These are phyloP conservation scores for Balearica regulorum DNA, from an alignment of 2,797 vertebrate genomes.

Conservation along the genomic window DNA sequence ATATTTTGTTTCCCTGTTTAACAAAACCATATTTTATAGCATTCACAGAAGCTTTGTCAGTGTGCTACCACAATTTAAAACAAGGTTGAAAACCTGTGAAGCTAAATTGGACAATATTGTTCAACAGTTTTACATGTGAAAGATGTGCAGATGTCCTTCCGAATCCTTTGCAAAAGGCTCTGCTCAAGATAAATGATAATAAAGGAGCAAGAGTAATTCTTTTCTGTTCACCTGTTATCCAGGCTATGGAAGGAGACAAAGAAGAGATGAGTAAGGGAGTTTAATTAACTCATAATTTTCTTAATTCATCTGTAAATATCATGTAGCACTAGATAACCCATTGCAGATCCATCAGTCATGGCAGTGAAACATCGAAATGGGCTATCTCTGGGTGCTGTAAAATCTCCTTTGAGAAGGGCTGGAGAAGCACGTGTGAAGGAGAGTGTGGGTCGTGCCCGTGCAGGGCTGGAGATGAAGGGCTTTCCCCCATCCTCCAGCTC, in stretches of 20 bases:
- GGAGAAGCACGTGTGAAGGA: accelerated
- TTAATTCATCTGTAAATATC: background rate
- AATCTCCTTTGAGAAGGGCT: background rate
- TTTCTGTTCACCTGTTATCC: background rate
- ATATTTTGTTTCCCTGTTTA: background rate
- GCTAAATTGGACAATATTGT: slow-evolving; percentile 2
- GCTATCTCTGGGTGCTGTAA: background rate
- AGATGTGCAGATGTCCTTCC: background rate
- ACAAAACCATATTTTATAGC: slow-evolving; percentile 39
- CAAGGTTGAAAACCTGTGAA: slow-evolving; percentile 31
- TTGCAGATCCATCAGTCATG: background rate
- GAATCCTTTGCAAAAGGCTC: background rate
- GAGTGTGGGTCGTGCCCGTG: background rate
- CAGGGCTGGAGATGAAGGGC: background rate
- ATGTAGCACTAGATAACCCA: background rate
- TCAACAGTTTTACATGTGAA: background rate
- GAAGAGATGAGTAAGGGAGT: background rate
- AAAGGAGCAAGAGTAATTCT: background rate
- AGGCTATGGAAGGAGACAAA: background rate
- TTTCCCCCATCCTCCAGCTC: background rate
- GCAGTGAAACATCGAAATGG: background rate
- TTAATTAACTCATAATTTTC: background rate
- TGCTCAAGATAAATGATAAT: background rate
- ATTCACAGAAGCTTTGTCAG: slow-evolving; percentile 1
- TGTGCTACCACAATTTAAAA: slow-evolving; percentile 5